Evolutionary conservation across 2,113 vertebrate species (phyloP).

Genomic region (Herpailurus yagouaroundi): DNA sequence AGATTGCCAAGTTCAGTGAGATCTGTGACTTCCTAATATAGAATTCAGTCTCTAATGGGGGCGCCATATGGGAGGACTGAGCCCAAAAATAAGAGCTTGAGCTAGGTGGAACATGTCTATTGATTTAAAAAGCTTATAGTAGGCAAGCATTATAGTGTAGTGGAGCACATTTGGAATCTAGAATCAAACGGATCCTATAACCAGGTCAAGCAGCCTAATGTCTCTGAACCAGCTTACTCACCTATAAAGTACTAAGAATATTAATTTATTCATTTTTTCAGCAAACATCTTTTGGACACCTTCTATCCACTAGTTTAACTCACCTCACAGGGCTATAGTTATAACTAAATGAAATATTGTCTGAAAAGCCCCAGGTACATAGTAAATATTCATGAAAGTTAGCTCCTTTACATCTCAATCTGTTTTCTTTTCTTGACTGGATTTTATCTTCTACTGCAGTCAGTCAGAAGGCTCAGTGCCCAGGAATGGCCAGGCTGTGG

Average conservation of each 20-base stretch:
- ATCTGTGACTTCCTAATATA: neutral
- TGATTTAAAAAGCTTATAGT: neutral
- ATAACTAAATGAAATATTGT: neutral
- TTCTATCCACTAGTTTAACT: neutral
- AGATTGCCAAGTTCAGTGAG: neutral
- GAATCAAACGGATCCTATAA: neutral
- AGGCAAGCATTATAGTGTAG: neutral
- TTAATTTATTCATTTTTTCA: neutral
- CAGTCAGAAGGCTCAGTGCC: neutral
- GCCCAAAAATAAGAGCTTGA: neutral
- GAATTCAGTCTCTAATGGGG: neutral
- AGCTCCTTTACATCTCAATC: no score
- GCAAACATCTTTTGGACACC: neutral
- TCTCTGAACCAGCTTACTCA: neutral
- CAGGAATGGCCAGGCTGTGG: neutral
- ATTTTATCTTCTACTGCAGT: neutral
- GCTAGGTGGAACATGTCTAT: rapidly evolving
- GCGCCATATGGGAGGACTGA: rapidly evolving
- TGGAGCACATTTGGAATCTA: neutral
- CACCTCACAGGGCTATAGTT: neutral
- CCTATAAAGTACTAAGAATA: neutral
- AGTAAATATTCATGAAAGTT: neutral
- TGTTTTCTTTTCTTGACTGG: neutral
- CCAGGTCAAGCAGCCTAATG: neutral
- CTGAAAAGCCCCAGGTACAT: neutral